These are phyloP conservation scores for Trachymyrmex septentrionalis DNA, from an alignment of 1,140 invertebrate genomes.

Conservation along the genomic window DNA sequence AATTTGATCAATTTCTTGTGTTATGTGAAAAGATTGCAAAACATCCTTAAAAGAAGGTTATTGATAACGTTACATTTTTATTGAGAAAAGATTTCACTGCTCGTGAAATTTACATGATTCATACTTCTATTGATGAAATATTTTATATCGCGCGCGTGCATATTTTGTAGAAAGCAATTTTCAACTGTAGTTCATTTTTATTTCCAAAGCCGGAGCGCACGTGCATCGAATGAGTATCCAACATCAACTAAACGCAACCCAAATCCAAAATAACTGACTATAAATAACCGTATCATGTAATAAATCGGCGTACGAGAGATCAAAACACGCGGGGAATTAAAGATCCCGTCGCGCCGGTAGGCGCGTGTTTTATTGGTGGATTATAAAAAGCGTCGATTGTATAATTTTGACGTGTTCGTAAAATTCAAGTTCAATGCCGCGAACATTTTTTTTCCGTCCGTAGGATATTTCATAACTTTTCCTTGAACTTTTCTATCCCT, in stretches of 20 bases:
- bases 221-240: conserved; percentile 40
- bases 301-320: conserved; percentile 39
- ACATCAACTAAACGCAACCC: conserved; percentile 51
- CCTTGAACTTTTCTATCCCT: background rate
- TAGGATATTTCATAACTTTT: background rate
- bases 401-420: background rate
- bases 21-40: no score
- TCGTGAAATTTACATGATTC: background rate
- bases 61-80: background rate
- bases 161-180: background rate
- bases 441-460: background rate
- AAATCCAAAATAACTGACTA: conserved; percentile 58
- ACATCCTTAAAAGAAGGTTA: background rate
- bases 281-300: conserved; percentile 43
- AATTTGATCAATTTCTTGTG: no score
- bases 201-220: conserved; percentile 27
- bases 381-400: conserved; percentile 15
- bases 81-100: no score
- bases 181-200: conserved; percentile 26
- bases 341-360: conserved; percentile 1
- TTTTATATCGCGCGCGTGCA: background rate
- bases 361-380: conserved; percentile 11
- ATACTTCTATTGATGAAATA: background rate
- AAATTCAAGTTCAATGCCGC: conserved; percentile 25
- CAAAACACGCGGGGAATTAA: conserved; percentile 22